Evolutionary conservation across 2,888 invertebrate species (phyloP).

Genomic region (Spatulosminthurus flaviceps): DNA sequence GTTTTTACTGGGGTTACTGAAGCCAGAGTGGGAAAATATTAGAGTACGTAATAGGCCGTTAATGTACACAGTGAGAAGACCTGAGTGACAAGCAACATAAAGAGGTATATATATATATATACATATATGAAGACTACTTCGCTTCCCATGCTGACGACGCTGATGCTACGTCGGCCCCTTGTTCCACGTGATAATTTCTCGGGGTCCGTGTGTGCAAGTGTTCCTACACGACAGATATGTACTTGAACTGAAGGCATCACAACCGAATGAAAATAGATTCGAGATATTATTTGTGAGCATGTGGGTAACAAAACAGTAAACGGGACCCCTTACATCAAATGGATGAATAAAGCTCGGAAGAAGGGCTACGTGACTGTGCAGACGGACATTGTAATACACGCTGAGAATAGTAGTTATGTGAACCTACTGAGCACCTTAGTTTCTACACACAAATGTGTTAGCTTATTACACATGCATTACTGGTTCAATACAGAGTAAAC

Average conservation of each 20-base stretch:
- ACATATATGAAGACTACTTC: not conserved
- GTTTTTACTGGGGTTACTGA: no score
- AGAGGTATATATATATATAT: not conserved
- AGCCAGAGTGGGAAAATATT: no score
- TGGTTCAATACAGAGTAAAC: no score
- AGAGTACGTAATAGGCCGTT: no score
- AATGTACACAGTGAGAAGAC: no score
- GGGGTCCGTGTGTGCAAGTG: slow-evolving; percentile 10
- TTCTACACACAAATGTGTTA: not conserved
- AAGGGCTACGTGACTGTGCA: slow-evolving; percentile 3
- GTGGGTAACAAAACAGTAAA: slow-evolving; percentile 11
- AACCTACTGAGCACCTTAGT: not conserved
- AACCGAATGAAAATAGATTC: not conserved
- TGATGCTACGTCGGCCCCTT: not conserved
- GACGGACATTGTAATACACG: slow-evolving; percentile 2
- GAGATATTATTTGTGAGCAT: not conserved
- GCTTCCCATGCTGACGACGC: not conserved
- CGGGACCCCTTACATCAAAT: slow-evolving; percentile 4
- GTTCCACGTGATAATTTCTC: slow-evolving; percentile 13
- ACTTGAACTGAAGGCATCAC: not conserved
- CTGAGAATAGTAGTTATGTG: not conserved
- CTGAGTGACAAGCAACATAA: no score
- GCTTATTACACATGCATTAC: no score
- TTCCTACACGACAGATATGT: not conserved
- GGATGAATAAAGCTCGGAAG: not conserved